Base-by-base conservation (phyloP, 2,888 invertebrate genomes). In the Synanthedon andrenaeformis region DNA sequence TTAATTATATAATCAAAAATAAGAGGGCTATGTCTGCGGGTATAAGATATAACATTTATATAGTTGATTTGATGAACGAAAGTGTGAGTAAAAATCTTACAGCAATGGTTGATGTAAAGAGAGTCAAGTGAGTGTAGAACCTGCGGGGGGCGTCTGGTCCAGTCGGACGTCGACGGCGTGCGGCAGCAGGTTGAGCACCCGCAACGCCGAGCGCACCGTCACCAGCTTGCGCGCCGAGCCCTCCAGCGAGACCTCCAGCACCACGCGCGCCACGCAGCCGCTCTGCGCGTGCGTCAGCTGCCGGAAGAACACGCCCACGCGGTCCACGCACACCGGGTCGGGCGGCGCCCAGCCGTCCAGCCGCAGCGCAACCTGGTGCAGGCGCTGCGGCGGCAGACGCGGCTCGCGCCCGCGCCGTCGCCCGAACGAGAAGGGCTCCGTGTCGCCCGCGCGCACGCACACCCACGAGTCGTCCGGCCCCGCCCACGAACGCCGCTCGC, bases 211-310 rank as follows among this genome's bases (percentile, higher is more conserved):
- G 57, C 98, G 91, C 13, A 99, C 93, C 8, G 96, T 95, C 53
- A 98, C 94, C 63, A 98, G 85, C 81, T 99, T 99, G 65, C 96
- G 92, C 0, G 98, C 98, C 2, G 96, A 96, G 0, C 97, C 97
- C 77, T 97, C 96, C 59, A 98, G 86, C 0, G 94, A 92, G 14
- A 99, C 96, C 62, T 95, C 95, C 70, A 98, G 94, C 51, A 99
- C 96, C 28, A 99, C 89, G 53, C 98, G 91, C 0, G 95, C 94
- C 63, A 91, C 89, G 0, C 73, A 68, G 0, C 82, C 84, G 0
- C 75, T 71, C 60, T 79, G 79, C 59, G 66, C 58, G 42, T 85
- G 83, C 54, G 78, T 76, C 56, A 84, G 63, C 4, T 73, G 90
- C n/a, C 96, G 84, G 74, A 98, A 99, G 86, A 94, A 99, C 49